These are phyloP conservation scores for Araneus ventricosus DNA, from an alignment of 1,140 invertebrate genomes.

Conservation along the genomic window DNA sequence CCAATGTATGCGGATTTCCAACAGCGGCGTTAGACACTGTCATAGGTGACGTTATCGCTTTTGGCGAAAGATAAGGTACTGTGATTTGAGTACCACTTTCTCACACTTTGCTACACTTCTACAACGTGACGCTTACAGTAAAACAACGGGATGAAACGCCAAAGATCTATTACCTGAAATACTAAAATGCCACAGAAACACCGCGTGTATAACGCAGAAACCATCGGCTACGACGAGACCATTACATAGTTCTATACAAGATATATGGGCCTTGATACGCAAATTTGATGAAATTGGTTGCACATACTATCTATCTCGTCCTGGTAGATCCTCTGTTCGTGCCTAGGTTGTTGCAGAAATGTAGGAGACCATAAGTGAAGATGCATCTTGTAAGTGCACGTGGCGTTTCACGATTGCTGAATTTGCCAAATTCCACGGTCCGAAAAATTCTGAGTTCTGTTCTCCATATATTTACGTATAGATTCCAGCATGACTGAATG, in stretches of 20 bases:
- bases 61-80: too few species aligned
- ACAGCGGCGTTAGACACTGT: too few species aligned
- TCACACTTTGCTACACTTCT: too few species aligned
- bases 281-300: neutral
- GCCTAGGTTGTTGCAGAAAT: neutral
- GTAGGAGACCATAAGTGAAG: neutral
- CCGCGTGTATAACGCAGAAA: neutral
- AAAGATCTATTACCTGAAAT: neutral
- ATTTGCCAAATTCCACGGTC: neutral
- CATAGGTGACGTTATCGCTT: too few species aligned
- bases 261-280: neutral
- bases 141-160: neutral
- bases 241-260: neutral
- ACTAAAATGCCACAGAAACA: neutral
- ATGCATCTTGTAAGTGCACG: neutral
- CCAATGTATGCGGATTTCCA: too few species aligned
- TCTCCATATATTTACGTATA: too few species aligned
- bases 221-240: neutral
- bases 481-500: too few species aligned
- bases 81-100: neutral
- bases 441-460: neutral
- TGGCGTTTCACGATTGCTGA: neutral
- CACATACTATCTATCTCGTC: neutral
- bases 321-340: neutral
- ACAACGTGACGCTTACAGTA: neutral